Base-by-base conservation (phyloP, 2,888 invertebrate species). In the Dendrolimus pini region DNA sequence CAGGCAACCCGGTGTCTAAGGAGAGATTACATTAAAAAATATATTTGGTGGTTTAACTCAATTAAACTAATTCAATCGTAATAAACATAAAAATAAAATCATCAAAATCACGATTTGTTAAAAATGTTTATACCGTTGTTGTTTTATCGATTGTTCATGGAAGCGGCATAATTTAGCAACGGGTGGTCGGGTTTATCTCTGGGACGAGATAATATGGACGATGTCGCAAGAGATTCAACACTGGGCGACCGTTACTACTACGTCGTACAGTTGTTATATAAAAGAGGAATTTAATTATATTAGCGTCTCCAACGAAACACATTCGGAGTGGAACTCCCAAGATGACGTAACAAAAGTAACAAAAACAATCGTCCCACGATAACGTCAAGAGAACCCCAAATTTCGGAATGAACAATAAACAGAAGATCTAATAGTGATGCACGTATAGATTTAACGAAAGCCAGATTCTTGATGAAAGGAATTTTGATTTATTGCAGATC, bases 131-230 rank as follows among this genome's bases (percentile, higher is more conserved):
- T 30, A 30, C 30, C 30, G 30, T 30, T 30, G 30, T 30, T 30
- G 30, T 30, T 30, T 30, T 30, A 30, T 30, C 30, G 30, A 30
- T 30, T 30, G 30, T 30, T 30, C 30, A 6, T 30, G 30, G 8
- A 10, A 47, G 12, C 47, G 12, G 47, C 9, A 47, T 47, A 47
- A 65, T 70, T 68, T 69, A 67, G 69, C 68, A 73, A 71, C 63
- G 63, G 63, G 61, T 58, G 57, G 61, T 57, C 55, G 58, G 59
- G 65, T 71, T 75, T 75, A 73, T 76, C 75, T 74, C 9, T 54
- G 54, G 54, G n/a, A 9, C 14, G 7, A 54, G 54, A 54, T 14
- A 14, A 54, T 14, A 30, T n/a, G 55, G 14, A 47, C 18, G 57
- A 30, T 57, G 57, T 57, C 57, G 57, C 57, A 57, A 57, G 57